A percentile compares a stretch with the other conserved stretches of the same genome.
phyloP scores from a whole-genome alignment of 2,888 invertebrate genomes.

The Drosophila merina region DNA sequence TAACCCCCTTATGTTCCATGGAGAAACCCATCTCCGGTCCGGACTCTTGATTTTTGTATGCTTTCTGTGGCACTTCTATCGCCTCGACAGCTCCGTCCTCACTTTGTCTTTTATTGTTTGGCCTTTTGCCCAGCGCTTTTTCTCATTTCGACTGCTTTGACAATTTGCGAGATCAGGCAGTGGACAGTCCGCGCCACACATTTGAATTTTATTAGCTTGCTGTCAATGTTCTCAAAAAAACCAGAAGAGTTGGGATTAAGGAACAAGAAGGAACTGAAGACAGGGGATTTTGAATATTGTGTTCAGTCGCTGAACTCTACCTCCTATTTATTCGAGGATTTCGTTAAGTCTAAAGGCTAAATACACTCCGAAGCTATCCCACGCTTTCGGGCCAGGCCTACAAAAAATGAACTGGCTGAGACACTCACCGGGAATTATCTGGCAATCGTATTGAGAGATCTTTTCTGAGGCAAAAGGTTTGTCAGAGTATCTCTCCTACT shows the following conservation, averaged over 20 bases:
- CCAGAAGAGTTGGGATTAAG: not conserved
- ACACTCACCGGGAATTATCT: constrained; percentile 24
- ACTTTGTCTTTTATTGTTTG: constrained; percentile 68
- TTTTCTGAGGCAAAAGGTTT: constrained; percentile 26
- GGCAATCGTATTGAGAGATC: constrained; percentile 37
- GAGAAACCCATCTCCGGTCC: constrained; percentile 6
- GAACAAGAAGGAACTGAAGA: not conserved
- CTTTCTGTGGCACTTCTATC: constrained; percentile 65
- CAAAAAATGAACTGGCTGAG: constrained; percentile 6
- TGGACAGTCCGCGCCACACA: constrained; percentile 76
- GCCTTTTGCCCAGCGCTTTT: constrained; percentile 23
- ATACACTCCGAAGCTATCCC: constrained; percentile 12
- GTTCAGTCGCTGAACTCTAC: not conserved
- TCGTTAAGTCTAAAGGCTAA: not conserved
- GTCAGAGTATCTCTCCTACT: constrained; percentile 20
- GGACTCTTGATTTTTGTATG: constrained; percentile 67
- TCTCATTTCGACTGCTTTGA: constrained; percentile 55
- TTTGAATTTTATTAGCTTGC: constrained; percentile 83
- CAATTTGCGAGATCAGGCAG: constrained; percentile 64
- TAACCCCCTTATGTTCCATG: constrained; percentile 51
- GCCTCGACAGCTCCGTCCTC: constrained; percentile 60
- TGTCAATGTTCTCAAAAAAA: constrained; percentile 67
- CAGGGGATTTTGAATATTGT: not conserved
- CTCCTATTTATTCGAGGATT: not conserved
- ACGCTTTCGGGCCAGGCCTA: constrained; percentile 21